A percentile compares a stretch with the other conserved stretches of the same genome.
phyloP scores from a whole-genome alignment of 2,797 vertebrate genomes.

The Cirrhinus molitorella region DNA sequence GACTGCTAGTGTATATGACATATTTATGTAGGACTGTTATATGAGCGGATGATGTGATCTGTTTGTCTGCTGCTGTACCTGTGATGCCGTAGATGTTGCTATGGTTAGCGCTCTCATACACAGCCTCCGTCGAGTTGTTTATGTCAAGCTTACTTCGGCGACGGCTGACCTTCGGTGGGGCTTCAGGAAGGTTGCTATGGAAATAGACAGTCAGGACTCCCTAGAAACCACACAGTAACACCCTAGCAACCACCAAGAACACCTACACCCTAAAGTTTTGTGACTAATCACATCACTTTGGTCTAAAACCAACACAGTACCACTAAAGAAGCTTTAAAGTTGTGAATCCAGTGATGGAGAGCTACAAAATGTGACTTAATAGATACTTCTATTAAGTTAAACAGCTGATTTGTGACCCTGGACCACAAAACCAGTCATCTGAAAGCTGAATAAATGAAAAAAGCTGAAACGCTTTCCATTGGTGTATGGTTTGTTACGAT shows the following conservation, averaged over 20 bases:
- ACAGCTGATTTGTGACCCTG: not conserved
- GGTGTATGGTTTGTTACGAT: no score
- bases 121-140: conserved; percentile 67
- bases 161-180: conserved; percentile 67
- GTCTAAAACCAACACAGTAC: not conserved
- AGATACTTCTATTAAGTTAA: no score
- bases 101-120: conserved; percentile 69
- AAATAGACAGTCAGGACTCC: conserved; percentile 29
- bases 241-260: not conserved
- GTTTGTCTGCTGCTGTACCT: conserved; percentile 72
- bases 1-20: no score
- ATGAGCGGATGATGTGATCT: not conserved
- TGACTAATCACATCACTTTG: not conserved
- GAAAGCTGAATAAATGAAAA: no score
- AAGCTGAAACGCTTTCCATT: no score
- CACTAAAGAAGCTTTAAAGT: not conserved
- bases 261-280: not conserved
- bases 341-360: not conserved
- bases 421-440: no score
- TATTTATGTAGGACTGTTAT: no score
- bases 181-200: conserved; percentile 70
- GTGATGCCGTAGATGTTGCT: conserved; percentile 83
- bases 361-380: not conserved
- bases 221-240: not conserved
- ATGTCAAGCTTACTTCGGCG: conserved; percentile 71